Conservation (phyloP, 2,113 vertebrate genomes). For the Cranoglanis bouderius region DNA sequence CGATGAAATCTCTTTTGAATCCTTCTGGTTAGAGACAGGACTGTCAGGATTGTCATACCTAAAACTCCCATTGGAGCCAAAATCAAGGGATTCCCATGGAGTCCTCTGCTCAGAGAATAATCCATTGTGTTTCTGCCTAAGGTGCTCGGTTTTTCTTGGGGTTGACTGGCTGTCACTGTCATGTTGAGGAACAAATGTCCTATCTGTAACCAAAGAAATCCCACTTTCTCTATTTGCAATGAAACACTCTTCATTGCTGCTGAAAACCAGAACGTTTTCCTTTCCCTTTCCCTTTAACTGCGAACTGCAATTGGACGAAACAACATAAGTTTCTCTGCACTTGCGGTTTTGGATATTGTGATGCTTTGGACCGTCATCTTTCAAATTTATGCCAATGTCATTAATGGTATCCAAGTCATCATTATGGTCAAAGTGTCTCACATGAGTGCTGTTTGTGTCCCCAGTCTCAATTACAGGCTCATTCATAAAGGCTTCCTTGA, state of each 20-base stretch:
- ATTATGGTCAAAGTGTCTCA: background rate
- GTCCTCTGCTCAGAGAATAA: conserved; percentile 62
- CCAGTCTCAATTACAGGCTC: background rate
- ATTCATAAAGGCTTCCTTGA: background rate
- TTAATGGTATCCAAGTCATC: background rate
- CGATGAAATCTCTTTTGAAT: conserved; percentile 26
- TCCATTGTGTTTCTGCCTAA: conserved; percentile 18
- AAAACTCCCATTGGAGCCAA: conserved; percentile 14
- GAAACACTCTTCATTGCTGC: background rate
- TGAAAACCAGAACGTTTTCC: background rate
- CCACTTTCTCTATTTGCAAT: background rate
- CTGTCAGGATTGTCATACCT: conserved; percentile 15
- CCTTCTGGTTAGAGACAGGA: background rate
- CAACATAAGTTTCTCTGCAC: conserved; percentile 22
- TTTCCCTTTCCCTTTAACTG: background rate
- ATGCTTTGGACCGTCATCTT: background rate
- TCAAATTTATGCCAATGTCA: background rate
- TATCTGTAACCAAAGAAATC: conserved; percentile 5
- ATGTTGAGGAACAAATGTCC: background rate
- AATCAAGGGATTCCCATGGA: conserved; percentile 58
- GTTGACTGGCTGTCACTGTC: background rate
- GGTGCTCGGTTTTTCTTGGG: background rate
- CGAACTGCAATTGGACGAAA: conserved; percentile 2
- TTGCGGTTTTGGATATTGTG: conserved; percentile 11
- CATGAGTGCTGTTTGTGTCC: background rate